Evolutionary conservation across 2,888 invertebrate species (phyloP).

Genomic region (Limenitis camilla): DNA sequence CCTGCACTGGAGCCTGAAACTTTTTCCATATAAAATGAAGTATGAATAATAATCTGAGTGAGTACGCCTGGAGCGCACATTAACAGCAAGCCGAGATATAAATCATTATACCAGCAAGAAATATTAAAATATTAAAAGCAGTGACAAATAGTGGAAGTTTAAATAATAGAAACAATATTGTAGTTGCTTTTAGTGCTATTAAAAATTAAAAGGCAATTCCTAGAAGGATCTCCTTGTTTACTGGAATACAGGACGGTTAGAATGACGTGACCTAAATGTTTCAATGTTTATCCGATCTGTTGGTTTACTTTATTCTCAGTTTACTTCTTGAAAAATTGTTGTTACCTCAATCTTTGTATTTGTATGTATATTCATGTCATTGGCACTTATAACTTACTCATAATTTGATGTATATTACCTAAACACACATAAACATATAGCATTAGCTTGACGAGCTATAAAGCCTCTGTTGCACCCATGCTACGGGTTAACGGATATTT

Average conservation of each 20-base stretch:
- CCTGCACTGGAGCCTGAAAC: constrained; percentile 3
- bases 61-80: constrained; percentile 8
- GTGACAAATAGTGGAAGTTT: not conserved
- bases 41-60: constrained; percentile 9
- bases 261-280: too few relatives aligned
- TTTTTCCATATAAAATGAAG: constrained; percentile 16
- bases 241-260: too few relatives aligned
- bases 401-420: not conserved
- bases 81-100: constrained; percentile 5
- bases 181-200: not conserved
- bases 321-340: too few relatives aligned
- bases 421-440: not conserved
- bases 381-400: too few relatives aligned
- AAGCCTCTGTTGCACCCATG: not conserved
- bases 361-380: too few relatives aligned
- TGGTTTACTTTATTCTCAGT: too few relatives aligned
- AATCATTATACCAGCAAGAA: not conserved
- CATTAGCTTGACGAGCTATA: not conserved
- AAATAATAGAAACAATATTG: not conserved
- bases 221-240: too few relatives aligned
- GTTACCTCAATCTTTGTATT: too few relatives aligned
- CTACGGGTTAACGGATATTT: not conserved
- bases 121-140: constrained; percentile 1
- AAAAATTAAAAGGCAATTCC: not conserved
- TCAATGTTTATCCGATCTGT: too few relatives aligned